Percentiles rank a stretch among this genome's conserved stretches.
These are phyloP conservation scores for Nebria brevicollis DNA, from an alignment of 2,888 invertebrate genomes.

Conservation along the genomic window DNA sequence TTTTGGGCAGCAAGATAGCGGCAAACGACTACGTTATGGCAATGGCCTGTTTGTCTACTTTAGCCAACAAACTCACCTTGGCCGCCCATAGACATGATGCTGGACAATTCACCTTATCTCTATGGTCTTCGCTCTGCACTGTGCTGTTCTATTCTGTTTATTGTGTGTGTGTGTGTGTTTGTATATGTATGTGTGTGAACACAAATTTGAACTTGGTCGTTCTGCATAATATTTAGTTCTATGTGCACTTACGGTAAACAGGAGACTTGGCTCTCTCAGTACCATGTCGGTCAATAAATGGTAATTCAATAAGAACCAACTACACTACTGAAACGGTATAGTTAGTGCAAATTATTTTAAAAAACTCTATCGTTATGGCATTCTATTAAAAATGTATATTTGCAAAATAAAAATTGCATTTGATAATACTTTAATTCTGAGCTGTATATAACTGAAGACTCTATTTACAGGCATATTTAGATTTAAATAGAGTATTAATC, in stretches of 20 bases:
- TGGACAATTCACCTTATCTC: slow-evolving; percentile 49
- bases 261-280: slow-evolving; percentile 18
- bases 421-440: too few species aligned
- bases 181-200: slow-evolving; percentile 42
- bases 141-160: not conserved
- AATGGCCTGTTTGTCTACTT: slow-evolving; percentile 15
- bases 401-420: slow-evolving; percentile 14
- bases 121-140: slow-evolving; percentile 47
- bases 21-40: not conserved
- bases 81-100: slow-evolving; percentile 12
- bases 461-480: too few species aligned
- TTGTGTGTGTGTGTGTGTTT: not conserved
- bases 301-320: slow-evolving; percentile 31
- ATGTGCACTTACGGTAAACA: slow-evolving; percentile 37
- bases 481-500: too few species aligned
- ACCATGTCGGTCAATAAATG: slow-evolving; percentile 22
- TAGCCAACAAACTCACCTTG: slow-evolving; percentile 8
- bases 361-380: not conserved
- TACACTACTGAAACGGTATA: not conserved
- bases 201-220: slow-evolving; percentile 49
- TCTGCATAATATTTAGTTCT: slow-evolving; percentile 40
- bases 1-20: not conserved
- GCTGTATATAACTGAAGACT: too few species aligned
- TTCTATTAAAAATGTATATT: not conserved
- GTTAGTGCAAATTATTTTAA: not conserved